Evolutionary conservation across 2,888 invertebrate species (phyloP).

Genomic region (Coelinius sp.): DNA sequence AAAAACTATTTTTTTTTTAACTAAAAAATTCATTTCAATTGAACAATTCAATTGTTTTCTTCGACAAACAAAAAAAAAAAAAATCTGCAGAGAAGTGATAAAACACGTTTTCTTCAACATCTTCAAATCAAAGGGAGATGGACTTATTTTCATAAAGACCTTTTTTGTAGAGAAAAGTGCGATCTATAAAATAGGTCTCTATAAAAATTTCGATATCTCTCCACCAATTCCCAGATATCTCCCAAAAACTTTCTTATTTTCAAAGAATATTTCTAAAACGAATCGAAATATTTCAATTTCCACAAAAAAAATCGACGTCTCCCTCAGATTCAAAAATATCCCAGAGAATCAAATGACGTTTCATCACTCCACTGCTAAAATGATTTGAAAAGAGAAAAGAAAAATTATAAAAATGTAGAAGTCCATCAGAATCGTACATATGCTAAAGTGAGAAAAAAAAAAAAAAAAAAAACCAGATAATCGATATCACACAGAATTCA

Average conservation of each 20-base stretch:
- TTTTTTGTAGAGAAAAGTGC: not conserved
- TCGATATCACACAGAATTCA: conserved; percentile 16
- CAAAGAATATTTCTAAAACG: no score
- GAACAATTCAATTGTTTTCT: conserved; percentile 1
- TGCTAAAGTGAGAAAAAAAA: no score
- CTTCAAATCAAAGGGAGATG: not conserved
- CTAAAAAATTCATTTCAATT: not conserved
- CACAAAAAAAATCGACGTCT: not conserved
- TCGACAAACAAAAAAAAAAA: conserved; percentile 23
- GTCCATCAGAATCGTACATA: not conserved
- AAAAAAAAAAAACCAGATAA: not conserved
- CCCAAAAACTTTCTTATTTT: not conserved
- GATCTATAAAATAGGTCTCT: not conserved
- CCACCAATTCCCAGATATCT: not conserved
- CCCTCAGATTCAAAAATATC: not conserved
- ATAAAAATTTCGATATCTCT: not conserved
- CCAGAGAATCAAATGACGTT: not conserved
- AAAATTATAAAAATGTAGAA: not conserved
- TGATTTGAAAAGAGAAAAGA: not conserved
- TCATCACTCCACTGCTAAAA: not conserved
- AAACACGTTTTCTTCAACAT: not conserved
- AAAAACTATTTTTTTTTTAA: not conserved
- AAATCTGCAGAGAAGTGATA: not conserved
- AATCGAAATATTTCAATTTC: no score
- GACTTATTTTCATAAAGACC: not conserved